Base-by-base conservation (phyloP, 2,888 invertebrate species). In the Nomada hirtipes region DNA sequence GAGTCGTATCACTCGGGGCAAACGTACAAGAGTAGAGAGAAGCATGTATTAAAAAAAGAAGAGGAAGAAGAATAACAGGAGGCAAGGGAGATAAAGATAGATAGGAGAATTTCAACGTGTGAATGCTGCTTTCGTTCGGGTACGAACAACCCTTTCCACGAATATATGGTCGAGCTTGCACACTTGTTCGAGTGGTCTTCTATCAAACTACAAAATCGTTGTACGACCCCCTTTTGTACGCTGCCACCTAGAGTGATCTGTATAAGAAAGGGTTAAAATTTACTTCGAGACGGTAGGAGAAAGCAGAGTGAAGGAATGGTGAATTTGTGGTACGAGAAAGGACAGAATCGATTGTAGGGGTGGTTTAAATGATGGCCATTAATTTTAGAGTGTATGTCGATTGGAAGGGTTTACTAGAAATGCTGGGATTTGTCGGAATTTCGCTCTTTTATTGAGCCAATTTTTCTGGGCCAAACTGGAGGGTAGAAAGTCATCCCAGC, bases 91-190 rank as follows among this genome's bases (percentile, higher is more conserved):
- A 79, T 79, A 67, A 10, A 20, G 53, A 42, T 36, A 52, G 52
- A 67, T 67, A 36, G 84, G 84, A 86, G 85, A 79, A 83, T 83
- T 68, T 84, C 87, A 84, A 84, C 79, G 87, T 86, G 86, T 86
- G 84, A 86, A 89, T 88, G 88, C 91, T 90, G 88, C 89, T 88
- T 89, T 86, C 78, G 88, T 70, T 59, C 53, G 60, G 26, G 52
- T n/a, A 53, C 65, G 60, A 64, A 60, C 67, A 53, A 61, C 65
- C 36, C 60, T 57, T 36, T 52, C 57, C 55, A 60, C 67, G 69
- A 68, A 75, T 69, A 67, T 59, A 67, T 71, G 47, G 72, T 50
- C 76, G 72, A 57, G n/a, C 57, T 47, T n/a, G 63, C 63, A 63
- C n/a, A 71, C 70, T 76, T 79, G 65, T 57, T 67, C 78, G 76